phyloP scores from a whole-genome alignment of 2,797 vertebrate genomes.

The Podarcis lilfordi region DNA sequence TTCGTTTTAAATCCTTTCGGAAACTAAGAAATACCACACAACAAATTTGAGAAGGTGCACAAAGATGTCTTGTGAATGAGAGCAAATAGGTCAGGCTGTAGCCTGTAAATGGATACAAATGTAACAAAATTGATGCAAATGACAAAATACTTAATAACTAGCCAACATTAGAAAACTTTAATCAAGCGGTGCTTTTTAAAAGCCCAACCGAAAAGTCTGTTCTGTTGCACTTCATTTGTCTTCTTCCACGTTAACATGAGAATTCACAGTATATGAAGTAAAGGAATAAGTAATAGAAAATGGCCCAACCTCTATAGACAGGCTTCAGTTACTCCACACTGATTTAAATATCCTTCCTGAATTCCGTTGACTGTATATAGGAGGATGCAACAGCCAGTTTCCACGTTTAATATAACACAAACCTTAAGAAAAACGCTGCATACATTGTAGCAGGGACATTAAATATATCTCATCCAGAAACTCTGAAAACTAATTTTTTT shows the following conservation, averaged over 20 bases:
- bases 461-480: conserved; percentile 12
- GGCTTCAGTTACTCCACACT: too few relatives aligned
- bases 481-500: conserved; percentile 14
- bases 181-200: too few relatives aligned
- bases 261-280: too few relatives aligned
- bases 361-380: neutral
- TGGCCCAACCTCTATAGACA: too few relatives aligned
- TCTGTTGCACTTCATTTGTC: too few relatives aligned
- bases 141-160: neutral
- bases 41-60: neutral
- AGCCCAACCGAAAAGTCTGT: too few relatives aligned
- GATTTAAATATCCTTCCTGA: too few relatives aligned
- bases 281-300: too few relatives aligned
- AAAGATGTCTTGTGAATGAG: neutral
- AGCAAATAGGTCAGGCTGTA: neutral
- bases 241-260: too few relatives aligned
- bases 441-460: neutral
- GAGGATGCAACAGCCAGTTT: neutral
- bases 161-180: neutral
- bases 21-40: neutral
- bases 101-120: neutral
- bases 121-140: too few relatives aligned
- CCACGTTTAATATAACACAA: neutral
- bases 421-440: neutral
- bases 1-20: neutral